Evolutionary conservation across 1,140 invertebrate genomes (phyloP), one percentile per base, ranked within the genome.

Genomic region (Microplitis mediator): DNA sequence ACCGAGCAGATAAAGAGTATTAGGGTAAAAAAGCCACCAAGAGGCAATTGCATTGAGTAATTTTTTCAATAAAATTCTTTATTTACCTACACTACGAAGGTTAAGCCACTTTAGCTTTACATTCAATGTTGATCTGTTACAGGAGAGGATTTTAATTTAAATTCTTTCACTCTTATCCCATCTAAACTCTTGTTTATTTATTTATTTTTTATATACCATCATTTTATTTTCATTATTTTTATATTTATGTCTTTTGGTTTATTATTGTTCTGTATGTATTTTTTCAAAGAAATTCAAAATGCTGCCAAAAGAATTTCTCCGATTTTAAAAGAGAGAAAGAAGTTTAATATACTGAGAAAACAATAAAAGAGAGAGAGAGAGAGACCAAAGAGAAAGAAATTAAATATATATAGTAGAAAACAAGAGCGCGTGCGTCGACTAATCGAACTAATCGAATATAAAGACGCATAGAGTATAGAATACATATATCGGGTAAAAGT

Each of bases 91-190:
- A 23, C 6, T 35, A 32, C 50, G 3, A 39, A 52, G 31, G 51
- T 68, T 68, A 68, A 68, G 54, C 56, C 61, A 63, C 58, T 73
- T 68, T 54, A 11, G 14, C 66, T 56, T 56, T 61, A 52, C 16
- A 6, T 60, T 73, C 50, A 6, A 73, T 69, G 45, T 73, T 73
- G 54, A 16, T 69, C n/a, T 35, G 66, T 67, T 34, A 51, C 64
- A 54, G 35, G 45, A 61, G 54, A 11, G 65, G 35, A 64, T 73
- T 74, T 74, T 74, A 74, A 74, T 74, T 74, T 70, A 62, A 74
- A 74, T 74, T 74, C 68, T 69, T 73, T 45, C 31, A 35, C 50
- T 62, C 16, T 68, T 36, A 39, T 60, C 63, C 35, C 6, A 4
- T 23, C 23, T 23, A 23, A 23, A 23, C 23, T 23, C 23, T 23